Evolutionary conservation across 2,888 invertebrate genomes (phyloP).

Genomic region (Tinea trinotella): DNA sequence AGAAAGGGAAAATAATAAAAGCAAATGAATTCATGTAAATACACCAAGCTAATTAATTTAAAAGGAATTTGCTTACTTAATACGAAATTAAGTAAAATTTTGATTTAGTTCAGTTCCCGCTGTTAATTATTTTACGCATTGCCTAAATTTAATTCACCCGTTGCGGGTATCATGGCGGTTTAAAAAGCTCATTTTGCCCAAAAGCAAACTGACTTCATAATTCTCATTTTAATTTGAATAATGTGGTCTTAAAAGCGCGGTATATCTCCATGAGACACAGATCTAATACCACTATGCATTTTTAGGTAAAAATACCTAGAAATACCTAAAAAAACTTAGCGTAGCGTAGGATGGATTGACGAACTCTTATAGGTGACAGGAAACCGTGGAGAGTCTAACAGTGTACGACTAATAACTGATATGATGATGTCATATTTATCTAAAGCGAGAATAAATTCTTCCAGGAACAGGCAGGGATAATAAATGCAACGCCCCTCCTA

Average conservation of each 20-base stretch:
- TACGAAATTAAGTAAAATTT: constrained; percentile 2
- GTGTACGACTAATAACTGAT: too few species aligned
- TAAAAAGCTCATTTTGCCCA: background rate
- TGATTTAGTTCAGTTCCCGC: background rate
- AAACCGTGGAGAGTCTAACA: too few species aligned
- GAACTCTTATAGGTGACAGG: too few species aligned
- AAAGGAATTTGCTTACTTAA: background rate
- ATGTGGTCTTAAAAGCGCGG: constrained; percentile 33
- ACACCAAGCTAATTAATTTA: background rate
- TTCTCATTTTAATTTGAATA: constrained; percentile 45
- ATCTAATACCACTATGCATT: too few species aligned
- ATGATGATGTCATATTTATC: too few species aligned
- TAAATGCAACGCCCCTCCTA: too few species aligned
- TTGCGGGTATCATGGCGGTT: constrained; percentile 4
- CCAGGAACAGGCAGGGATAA: too few species aligned
- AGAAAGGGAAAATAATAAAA: too few species aligned
- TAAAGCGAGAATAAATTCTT: too few species aligned
- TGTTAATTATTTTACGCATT: constrained; percentile 9
- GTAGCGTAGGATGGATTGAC: too few species aligned
- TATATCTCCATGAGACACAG: constrained; percentile 28
- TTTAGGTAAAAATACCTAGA: too few species aligned
- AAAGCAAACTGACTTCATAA: constrained; percentile 31
- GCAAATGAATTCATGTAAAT: background rate
- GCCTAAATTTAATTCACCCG: constrained; percentile 1
- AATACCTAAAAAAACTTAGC: too few species aligned